Conservation (phyloP, 1,140 invertebrate genomes). For the Procambarus clarkii region DNA sequence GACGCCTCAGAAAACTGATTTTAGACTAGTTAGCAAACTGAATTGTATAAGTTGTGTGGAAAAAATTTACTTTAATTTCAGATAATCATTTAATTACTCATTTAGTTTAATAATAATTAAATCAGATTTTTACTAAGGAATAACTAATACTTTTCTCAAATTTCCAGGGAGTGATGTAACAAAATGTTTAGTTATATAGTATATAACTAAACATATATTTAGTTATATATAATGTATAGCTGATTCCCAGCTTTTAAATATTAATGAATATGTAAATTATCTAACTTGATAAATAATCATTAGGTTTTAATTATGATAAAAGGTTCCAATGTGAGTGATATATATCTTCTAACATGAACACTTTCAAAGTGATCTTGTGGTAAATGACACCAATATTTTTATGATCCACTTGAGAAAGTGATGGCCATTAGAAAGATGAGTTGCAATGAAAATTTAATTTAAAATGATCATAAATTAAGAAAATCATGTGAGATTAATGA, state of each 20-base stretch:
- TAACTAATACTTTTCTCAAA: background rate
- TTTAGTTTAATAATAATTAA: background rate
- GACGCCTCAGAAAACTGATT: no score
- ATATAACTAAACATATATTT: background rate
- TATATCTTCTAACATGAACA: no score
- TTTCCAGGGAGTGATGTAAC: background rate
- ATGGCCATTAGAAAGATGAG: background rate
- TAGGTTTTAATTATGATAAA: no score
- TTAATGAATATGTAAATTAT: background rate
- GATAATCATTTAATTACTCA: no score
- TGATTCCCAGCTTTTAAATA: background rate
- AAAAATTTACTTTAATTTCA: no score
- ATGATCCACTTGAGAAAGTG: background rate
- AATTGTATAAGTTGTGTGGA: no score
- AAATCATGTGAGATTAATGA: background rate
- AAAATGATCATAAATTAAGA: background rate
- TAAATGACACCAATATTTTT: no score
- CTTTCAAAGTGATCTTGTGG: no score
- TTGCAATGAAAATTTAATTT: background rate
- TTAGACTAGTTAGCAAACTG: no score
- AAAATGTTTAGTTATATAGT: background rate
- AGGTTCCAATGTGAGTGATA: no score
- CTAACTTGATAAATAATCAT: no score
- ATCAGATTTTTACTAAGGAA: background rate
- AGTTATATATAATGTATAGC: background rate